Percentiles rank a stretch among this genome's conserved stretches.
Conservation (phyloP, 2,888 invertebrate genomes). For the Automeris io region DNA sequence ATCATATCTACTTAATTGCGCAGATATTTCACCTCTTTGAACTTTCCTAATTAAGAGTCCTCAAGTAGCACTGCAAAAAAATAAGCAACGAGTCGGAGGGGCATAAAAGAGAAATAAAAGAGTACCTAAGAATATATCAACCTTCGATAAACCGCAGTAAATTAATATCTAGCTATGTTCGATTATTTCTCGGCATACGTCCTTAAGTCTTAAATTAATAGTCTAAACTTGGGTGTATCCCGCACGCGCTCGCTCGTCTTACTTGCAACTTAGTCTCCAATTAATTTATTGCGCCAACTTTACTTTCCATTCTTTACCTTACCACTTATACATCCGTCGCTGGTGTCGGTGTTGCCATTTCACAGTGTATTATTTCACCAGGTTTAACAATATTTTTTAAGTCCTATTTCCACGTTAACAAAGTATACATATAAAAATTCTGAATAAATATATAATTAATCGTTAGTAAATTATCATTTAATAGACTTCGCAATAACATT, state of each 20-base stretch:
- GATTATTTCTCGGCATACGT: conserved; percentile 7
- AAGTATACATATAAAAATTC: no score
- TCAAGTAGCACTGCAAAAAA: no score
- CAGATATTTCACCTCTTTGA: no score
- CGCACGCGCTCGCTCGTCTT: conserved; percentile 44
- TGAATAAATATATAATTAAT: no score
- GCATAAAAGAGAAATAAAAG: no score
- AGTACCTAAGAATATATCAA: not conserved
- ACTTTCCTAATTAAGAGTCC: no score
- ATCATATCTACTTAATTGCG: no score
- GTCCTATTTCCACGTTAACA: no score
- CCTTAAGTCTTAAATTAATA: conserved; percentile 68
- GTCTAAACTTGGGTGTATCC: conserved; percentile 68
- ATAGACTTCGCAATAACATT: no score
- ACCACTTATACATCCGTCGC: conserved; percentile 51
- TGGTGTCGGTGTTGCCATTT: conserved; percentile 36
- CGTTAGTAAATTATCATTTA: no score
- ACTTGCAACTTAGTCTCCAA: conserved; percentile 65
- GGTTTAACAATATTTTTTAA: not conserved
- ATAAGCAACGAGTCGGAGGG: no score
- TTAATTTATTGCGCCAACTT: conserved; percentile 73
- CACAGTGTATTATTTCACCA: not conserved
- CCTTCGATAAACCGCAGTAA: conserved; percentile 2
- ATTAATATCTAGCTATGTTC: not conserved
- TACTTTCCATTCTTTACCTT: conserved; percentile 72